Evolutionary conservation across 1,140 invertebrate genomes (phyloP).

Genomic region (Musca domestica): DNA sequence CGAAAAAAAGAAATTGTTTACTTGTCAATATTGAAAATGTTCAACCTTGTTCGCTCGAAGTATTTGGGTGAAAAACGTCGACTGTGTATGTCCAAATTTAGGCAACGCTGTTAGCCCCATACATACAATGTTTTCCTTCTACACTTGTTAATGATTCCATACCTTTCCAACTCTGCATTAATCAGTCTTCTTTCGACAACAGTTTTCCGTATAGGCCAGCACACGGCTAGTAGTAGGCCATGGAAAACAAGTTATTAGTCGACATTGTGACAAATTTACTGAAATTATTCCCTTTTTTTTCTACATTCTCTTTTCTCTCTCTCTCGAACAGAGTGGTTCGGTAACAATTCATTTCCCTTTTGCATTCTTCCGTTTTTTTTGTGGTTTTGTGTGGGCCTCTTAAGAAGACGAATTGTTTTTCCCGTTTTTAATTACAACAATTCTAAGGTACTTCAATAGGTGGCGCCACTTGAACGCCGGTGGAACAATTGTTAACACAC

Average conservation of each 20-base stretch:
- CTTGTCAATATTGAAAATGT: no score
- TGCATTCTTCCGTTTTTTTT: no score
- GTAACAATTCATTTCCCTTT: no score
- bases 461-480: slow-evolving; percentile 3
- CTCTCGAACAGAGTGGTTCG: no score
- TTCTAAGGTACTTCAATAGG: not conserved
- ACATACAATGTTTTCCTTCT: no score
- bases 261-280: slow-evolving; percentile 7
- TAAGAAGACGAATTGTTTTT: not conserved
- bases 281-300: not conserved
- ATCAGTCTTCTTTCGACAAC: not conserved
- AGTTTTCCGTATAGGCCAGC: not conserved
- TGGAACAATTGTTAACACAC: no score
- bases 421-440: slow-evolving; percentile 9
- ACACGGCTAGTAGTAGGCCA: not conserved
- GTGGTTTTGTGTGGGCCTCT: no score
- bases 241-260: not conserved
- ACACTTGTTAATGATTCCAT: not conserved
- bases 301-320: not conserved
- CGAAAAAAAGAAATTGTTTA: no score
- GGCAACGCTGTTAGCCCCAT: no score
- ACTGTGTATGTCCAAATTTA: no score
- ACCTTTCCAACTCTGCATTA: not conserved
- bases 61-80: no score
- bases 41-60: no score